phyloP scores from a whole-genome alignment of 2,113 vertebrate genomes.

The Hystrix cristata region DNA sequence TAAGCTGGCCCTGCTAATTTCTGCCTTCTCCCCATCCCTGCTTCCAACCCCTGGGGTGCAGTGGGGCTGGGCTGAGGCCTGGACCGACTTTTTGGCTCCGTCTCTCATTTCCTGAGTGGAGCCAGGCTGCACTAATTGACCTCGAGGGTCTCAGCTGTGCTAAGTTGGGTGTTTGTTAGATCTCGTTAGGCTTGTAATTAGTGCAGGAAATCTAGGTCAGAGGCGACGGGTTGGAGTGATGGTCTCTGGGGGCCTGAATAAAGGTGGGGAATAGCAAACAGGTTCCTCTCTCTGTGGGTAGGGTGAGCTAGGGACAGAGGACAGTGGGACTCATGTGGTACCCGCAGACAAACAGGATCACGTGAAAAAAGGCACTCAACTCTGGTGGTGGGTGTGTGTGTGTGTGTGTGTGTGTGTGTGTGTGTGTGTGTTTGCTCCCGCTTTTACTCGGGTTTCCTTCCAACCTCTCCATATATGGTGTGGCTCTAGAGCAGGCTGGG shows the following conservation, averaged over 20 bases:
- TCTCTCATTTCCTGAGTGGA: not conserved
- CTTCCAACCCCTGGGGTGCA: not conserved
- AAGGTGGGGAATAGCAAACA: conserved; percentile 48
- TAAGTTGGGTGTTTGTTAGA: conserved; percentile 83
- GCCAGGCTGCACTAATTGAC: conserved; percentile 78
- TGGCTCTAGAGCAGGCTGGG: conserved; percentile 73
- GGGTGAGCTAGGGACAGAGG: conserved; percentile 53
- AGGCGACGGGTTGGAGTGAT: conserved; percentile 61
- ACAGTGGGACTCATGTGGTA: not conserved
- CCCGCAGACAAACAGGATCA: not conserved
- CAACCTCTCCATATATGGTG: conserved; percentile 85
- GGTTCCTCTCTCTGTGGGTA: not conserved
- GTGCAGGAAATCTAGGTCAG: conserved; percentile 86
- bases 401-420: conserved; percentile 54
- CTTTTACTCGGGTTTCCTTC: conserved; percentile 77
- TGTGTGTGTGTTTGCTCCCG: not conserved
- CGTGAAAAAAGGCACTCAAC: conserved; percentile 28
- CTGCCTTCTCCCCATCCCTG: not conserved
- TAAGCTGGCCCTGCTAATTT: not conserved
- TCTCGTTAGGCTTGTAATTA: conserved; percentile 86
- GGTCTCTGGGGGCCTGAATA: conserved; percentile 49
- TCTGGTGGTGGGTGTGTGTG: conserved; percentile 10
- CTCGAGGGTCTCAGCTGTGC: conserved; percentile 82
- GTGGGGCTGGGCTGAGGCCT: not conserved
- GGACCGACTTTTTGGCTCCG: not conserved